Evolutionary conservation across 2,113 vertebrate genomes (phyloP), one percentile per base, ranked within the genome.

Genomic region (Leucopternis melanops): DNA sequence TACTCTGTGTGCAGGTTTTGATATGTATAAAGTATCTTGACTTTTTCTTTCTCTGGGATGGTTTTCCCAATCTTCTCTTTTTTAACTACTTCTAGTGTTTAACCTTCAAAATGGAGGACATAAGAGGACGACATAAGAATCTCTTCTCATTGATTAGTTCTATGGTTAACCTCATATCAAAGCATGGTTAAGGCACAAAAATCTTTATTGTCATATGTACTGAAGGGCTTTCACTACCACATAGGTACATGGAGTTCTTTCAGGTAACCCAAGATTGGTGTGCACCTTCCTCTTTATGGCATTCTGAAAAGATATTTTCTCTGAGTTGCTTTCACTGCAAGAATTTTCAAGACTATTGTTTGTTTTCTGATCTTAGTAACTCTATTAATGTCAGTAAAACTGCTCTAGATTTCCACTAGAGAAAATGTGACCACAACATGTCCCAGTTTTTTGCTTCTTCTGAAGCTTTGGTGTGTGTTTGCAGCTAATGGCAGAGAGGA

Each of bases 1-100:
- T 54, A 38, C 7, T 36, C 50, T 1, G 0, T 26, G 19, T 21
- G 6, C 8, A 8, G 0, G 3, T 32, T 52, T 82, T 75, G 36
- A 22, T 55, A 6, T 7, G 2, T 27, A 38, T 47, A 40, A 63
- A 42, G 7, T 32, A 25, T 21, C 22, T 17, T 75, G 29, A 77
- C 12, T 63, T 92, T 78, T 71, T 55, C 9, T 75, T 58, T 74
- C 42, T 45, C 18, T 85, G 13, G 4, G 16, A 21, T 59, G 25
- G 23, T 75, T 81, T 79, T 79, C n/a, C 18, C 31, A 70, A 3
- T 38, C 9, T 14, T 81, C 38, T 47, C 10, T 69, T 81, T 83
- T 88, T 36, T 44, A 49, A 47, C 17, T 86, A 9, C 2, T 61
- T 86, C 11, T 4, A 32, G 7, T 9, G 4, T 19, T 89, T 81